Evolutionary conservation across 2,113 vertebrate genomes (phyloP).

Genomic region (Melierax canorus): DNA sequence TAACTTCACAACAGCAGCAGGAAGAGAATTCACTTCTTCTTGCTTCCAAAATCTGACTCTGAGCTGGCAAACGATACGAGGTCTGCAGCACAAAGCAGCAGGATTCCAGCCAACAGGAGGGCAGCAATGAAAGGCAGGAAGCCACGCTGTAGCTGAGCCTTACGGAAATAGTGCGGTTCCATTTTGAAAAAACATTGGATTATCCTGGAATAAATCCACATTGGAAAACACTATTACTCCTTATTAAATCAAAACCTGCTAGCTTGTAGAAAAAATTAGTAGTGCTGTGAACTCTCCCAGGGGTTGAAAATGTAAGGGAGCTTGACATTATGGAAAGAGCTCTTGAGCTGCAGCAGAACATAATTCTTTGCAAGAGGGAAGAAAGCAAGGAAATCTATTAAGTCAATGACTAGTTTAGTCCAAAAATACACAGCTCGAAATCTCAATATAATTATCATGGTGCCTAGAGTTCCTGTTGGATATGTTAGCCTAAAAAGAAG

Average conservation of each 20-base stretch:
- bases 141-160: background rate
- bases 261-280: background rate
- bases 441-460: background rate
- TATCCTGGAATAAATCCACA: background rate
- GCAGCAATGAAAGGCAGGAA: background rate
- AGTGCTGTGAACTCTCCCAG: background rate
- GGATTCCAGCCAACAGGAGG: background rate
- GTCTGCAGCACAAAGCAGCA: background rate
- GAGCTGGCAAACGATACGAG: background rate
- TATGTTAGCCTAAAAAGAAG: background rate
- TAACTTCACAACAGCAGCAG: background rate
- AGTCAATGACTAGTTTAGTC: background rate
- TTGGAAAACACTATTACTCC: background rate
- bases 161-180: background rate
- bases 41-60: background rate
- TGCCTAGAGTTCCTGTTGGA: background rate
- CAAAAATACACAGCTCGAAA: background rate
- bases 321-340: background rate
- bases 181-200: background rate
- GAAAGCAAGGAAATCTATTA: background rate
- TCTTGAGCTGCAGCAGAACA: background rate
- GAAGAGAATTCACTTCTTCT: background rate
- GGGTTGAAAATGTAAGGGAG: background rate
- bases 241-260: background rate
- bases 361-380: background rate